Evolutionary conservation across 2,113 vertebrate genomes (phyloP), one percentile per base, ranked within the genome.

Genomic region (Cavia porcellus): DNA sequence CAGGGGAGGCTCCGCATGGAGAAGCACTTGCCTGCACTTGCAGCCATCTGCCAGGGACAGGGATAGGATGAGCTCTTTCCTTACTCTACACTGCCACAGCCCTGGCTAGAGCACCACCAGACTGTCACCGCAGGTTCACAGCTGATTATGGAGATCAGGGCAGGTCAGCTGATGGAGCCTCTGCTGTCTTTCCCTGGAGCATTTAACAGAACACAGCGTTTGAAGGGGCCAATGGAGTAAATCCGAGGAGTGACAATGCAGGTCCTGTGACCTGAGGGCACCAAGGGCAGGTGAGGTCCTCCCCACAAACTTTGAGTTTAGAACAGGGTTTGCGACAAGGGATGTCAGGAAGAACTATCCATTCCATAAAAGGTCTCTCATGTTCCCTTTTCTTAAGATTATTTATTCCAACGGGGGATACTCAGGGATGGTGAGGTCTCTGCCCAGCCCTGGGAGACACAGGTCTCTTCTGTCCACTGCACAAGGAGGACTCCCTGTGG

Each of bases 101-200:
- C 52, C 3, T 0, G n/a, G 74, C 25, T 35, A 30, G 3, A 25
- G 1, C 5, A 7, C 1, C 1, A 2, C 45, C 55, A 50, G 8
- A 17, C 2, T 61, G 19, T n/a, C 87, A 28, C 13, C 45, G 35
- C 19, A 0, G 9, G 47, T 28, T 35, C 30, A 30, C 12, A 2
- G 35, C 28, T n/a, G 35, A 25, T 8, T 15, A 19, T 35, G 9
- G 20, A n/a, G 75, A 7, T 32, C 35, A 35, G 72, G 19, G 30
- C n/a, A 3, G 13, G 32, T 3, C n/a, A 25, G 42, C 55, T 3
- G 50, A 10, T 1, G 7, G 32, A 50, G 47, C 28, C 35, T 6
- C 66, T 13, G 7, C 81, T 55, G 20, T 5, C 20, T 50, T 30
- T 20, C 70, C 32, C 1, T 32, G 24, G 25, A 6, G 14, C 38